Evolutionary conservation across 2,113 vertebrate species (phyloP).

Genomic region (Strix uralensis): DNA sequence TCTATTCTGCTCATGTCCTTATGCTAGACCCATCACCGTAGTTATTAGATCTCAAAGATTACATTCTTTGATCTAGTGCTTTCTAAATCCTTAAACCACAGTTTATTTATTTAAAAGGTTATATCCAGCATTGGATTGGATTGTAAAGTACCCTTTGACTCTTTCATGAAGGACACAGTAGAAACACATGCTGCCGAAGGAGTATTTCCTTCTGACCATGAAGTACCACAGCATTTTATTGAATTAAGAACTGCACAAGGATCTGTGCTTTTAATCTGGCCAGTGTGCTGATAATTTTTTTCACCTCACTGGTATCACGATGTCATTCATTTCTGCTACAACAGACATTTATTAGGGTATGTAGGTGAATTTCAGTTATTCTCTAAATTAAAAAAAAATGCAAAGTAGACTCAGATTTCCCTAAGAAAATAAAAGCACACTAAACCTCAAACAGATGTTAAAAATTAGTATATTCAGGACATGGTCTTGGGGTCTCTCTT

Average conservation of each 20-base stretch:
- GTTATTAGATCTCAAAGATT: constrained; percentile 66
- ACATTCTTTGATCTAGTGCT: constrained; percentile 64
- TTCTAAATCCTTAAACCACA: constrained; percentile 57
- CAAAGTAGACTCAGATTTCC: neutral
- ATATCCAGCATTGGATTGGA: constrained; percentile 54
- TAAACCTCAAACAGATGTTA: neutral
- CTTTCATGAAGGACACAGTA: constrained; percentile 56
- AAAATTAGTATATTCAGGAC: neutral
- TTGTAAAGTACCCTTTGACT: constrained; percentile 61
- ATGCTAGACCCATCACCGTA: constrained; percentile 26
- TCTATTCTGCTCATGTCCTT: constrained; percentile 41
- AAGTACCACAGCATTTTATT: constrained; percentile 34
- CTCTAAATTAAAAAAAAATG: neutral
- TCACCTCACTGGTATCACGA: neutral
- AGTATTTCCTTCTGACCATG: constrained; percentile 5
- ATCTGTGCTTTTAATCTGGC: constrained; percentile 15
- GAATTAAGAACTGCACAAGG: constrained; percentile 11
- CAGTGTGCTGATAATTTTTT: neutral
- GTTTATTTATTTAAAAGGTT: constrained; percentile 71
- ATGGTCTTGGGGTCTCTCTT: neutral
- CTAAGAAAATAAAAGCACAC: neutral
- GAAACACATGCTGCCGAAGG: constrained; percentile 11
- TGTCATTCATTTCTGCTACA: neutral
- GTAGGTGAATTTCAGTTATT: neutral
- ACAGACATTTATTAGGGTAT: neutral